A percentile compares a stretch with the other conserved stretches of the same genome.
These are phyloP conservation scores for Drosophila tsacasi DNA, from an alignment of 1,140 invertebrate species.

Conservation along the genomic window DNA sequence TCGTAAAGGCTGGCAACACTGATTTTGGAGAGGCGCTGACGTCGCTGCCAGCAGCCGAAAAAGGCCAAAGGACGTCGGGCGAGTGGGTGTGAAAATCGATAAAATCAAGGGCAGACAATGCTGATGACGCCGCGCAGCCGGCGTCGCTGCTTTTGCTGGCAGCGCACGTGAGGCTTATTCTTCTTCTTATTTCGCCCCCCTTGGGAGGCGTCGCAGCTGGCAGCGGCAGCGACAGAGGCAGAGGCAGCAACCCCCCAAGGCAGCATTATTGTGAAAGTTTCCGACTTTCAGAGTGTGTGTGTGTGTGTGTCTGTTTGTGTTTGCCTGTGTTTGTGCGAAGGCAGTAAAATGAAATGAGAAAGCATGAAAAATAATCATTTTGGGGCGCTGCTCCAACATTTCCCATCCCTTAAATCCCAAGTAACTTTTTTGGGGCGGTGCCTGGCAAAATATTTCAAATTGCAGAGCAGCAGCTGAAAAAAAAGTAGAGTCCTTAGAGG, in stretches of 20 bases:
- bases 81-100: slow-evolving; percentile 71
- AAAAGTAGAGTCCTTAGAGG: slow-evolving; percentile 37
- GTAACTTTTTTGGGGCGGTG: slow-evolving; percentile 74
- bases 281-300: slow-evolving; percentile 14
- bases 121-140: slow-evolving; percentile 56
- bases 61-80: slow-evolving; percentile 59
- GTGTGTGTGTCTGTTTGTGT: slow-evolving; percentile 23
- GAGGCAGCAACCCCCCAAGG: slow-evolving; percentile 59
- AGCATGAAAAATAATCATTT: slow-evolving; percentile 80
- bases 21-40: slow-evolving; percentile 13
- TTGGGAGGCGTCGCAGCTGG: slow-evolving; percentile 13
- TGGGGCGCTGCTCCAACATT: slow-evolving; percentile 38
- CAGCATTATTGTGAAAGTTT: slow-evolving; percentile 77
- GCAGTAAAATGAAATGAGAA: slow-evolving; percentile 79
- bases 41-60: slow-evolving; percentile 58
- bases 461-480: slow-evolving; percentile 48
- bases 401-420: slow-evolving; percentile 36
- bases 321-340: slow-evolving; percentile 33
- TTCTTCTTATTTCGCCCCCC: slow-evolving; percentile 15
- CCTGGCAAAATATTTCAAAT: slow-evolving; percentile 74
- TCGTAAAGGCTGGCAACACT: slow-evolving; percentile 17
- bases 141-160: slow-evolving; percentile 17
- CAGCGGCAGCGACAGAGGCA: slow-evolving; percentile 22
- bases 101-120: slow-evolving; percentile 83
- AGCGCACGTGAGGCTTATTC: slow-evolving; percentile 67